A percentile compares a stretch with the other conserved stretches of the same genome.
These are phyloP conservation scores for Chrysopa pallens DNA, from an alignment of 1,140 invertebrate species.

Conservation along the genomic window DNA sequence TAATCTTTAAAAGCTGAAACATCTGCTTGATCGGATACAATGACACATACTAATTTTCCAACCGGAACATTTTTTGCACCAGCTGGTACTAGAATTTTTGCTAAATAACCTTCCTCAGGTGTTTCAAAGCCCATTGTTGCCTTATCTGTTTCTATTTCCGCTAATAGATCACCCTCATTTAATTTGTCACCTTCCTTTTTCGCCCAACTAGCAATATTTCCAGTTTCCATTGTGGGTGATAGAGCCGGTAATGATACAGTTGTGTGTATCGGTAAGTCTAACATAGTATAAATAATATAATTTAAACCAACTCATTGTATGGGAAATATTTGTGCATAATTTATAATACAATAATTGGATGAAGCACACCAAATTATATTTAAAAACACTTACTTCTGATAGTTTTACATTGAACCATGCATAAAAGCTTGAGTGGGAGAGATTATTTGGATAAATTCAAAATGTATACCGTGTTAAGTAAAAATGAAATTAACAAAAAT, in stretches of 20 bases:
- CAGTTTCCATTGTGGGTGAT: conserved; percentile 97
- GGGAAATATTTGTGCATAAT: too few relatives aligned
- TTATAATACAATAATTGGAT: too few relatives aligned
- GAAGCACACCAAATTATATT: too few relatives aligned
- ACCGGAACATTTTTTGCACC: conserved; percentile 70
- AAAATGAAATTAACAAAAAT: too few relatives aligned
- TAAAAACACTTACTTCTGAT: too few relatives aligned
- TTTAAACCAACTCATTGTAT: too few relatives aligned
- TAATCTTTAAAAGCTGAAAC: conserved; percentile 56
- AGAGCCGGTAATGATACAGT: conserved; percentile 87
- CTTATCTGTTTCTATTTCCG: conserved; percentile 99
- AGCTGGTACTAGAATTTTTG: conserved; percentile 78
- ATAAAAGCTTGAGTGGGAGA: too few relatives aligned
- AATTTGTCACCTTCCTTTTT: conserved; percentile 87
- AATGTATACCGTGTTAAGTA: too few relatives aligned
- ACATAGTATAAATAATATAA: too few relatives aligned
- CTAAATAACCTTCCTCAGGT: conserved; percentile 93
- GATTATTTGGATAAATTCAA: too few relatives aligned
- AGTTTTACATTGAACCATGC: too few relatives aligned
- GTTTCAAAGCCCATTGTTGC: conserved; percentile 99
- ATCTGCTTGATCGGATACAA: conserved; percentile 64
- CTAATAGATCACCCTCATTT: conserved; percentile 72
- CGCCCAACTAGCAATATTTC: conserved; percentile 93
- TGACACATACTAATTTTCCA: conserved; percentile 73
- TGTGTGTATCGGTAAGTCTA: conserved; percentile 48